Evolutionary conservation across 2,113 vertebrate species (phyloP).

Genomic region (Vidua chalybeata): DNA sequence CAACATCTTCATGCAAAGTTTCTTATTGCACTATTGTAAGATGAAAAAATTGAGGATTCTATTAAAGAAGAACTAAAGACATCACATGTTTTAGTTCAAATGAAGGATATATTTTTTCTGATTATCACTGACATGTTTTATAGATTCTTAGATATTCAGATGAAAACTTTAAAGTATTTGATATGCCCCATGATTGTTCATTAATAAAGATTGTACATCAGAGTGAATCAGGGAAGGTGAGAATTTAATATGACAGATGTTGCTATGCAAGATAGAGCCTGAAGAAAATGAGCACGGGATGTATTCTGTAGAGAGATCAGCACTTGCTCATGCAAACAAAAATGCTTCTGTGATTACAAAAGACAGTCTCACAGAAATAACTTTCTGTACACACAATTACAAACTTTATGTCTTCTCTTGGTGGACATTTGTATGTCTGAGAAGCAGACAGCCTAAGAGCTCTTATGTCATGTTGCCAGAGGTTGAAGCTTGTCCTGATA

Average conservation of each 20-base stretch:
- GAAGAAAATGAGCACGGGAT: neutral
- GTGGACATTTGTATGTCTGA: neutral
- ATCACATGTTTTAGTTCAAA: neutral
- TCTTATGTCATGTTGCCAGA: neutral
- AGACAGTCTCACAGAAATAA: neutral
- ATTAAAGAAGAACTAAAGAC: neutral
- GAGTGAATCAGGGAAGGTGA: neutral
- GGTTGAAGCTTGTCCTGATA: neutral
- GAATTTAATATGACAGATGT: neutral
- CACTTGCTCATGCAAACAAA: neutral
- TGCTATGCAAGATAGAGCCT: neutral
- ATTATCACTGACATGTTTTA: neutral
- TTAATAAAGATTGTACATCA: neutral
- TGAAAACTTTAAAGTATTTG: conserved; percentile 7
- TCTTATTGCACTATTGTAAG: neutral
- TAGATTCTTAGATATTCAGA: neutral
- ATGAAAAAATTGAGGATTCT: neutral
- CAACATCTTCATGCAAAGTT: neutral
- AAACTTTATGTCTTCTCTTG: neutral
- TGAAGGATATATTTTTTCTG: neutral
- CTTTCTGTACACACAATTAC: neutral
- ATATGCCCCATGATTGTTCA: neutral
- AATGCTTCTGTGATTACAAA: neutral
- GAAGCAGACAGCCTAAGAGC: neutral
- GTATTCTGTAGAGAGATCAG: neutral